Evolutionary conservation across 2,113 vertebrate genomes (phyloP).

Genomic region (Gymnarchus niloticus): DNA sequence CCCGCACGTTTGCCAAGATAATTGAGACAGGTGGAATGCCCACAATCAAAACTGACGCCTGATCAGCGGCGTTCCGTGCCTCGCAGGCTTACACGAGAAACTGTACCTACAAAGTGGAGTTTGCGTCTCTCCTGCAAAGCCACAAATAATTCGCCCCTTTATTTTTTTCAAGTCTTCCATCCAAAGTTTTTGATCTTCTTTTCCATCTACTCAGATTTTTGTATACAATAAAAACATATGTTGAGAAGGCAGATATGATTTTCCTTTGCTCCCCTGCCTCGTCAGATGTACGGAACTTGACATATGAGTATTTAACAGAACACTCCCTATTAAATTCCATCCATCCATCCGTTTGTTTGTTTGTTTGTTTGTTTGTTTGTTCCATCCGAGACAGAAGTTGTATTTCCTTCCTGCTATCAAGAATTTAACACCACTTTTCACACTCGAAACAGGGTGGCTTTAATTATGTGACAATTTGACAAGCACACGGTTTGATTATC

Average conservation of each 20-base stretch:
- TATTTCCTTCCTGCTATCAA: constrained; percentile 38
- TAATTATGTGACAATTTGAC: constrained; percentile 64
- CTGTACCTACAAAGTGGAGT: neutral
- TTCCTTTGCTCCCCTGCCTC: neutral
- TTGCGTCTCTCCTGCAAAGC: neutral
- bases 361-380: no score
- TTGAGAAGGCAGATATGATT: neutral
- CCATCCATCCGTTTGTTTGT: no score
- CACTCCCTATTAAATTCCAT: neutral
- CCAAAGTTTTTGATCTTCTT: neutral
- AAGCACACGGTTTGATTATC: constrained; percentile 62
- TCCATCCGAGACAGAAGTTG: neutral
- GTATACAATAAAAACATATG: neutral
- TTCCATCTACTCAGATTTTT: neutral
- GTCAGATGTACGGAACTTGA: neutral
- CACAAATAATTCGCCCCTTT: neutral
- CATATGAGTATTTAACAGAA: neutral
- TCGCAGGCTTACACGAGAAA: neutral
- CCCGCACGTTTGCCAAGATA: neutral
- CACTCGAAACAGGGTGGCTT: constrained; percentile 45
- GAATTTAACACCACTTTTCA: constrained; percentile 52
- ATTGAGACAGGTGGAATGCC: neutral
- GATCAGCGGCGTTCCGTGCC: neutral
- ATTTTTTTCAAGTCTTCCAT: neutral
- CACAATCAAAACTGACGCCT: neutral